These are phyloP conservation scores for Lochmaea capreae DNA, from an alignment of 2,888 invertebrate species.

Conservation along the genomic window DNA sequence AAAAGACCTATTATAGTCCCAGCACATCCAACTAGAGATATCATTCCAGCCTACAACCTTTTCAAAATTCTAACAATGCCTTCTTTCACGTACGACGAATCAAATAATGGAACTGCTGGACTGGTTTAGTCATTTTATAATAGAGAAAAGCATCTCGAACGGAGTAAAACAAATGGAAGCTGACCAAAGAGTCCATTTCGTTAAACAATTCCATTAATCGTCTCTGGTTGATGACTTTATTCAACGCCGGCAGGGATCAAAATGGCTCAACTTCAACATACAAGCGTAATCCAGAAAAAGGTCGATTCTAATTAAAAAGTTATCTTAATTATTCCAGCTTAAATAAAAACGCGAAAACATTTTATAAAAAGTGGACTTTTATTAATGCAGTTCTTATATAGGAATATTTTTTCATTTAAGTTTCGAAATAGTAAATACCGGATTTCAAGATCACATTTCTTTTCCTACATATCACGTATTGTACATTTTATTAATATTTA, in stretches of 20 bases:
- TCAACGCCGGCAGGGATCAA: background rate
- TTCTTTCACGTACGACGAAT: background rate
- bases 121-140: background rate
- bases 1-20: too few species aligned
- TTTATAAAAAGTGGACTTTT: too few species aligned
- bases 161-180: background rate
- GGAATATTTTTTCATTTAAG: too few species aligned
- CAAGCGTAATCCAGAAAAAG: background rate
- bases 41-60: background rate
- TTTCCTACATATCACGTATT: too few species aligned
- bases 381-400: too few species aligned
- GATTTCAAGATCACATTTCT: too few species aligned
- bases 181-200: constrained; percentile 16
- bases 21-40: too few species aligned
- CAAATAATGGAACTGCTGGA: background rate
- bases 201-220: constrained; percentile 15
- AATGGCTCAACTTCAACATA: background rate
- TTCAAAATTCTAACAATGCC: background rate
- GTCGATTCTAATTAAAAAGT: background rate
- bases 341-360: too few species aligned
- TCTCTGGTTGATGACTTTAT: constrained; percentile 2
- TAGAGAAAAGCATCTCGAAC: background rate
- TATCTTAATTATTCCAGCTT: too few species aligned
- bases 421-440: too few species aligned
- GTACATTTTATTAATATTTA: too few species aligned